These are phyloP conservation scores for Manis crassicaudata DNA, from an alignment of 2,797 vertebrate genomes.

Conservation along the genomic window DNA sequence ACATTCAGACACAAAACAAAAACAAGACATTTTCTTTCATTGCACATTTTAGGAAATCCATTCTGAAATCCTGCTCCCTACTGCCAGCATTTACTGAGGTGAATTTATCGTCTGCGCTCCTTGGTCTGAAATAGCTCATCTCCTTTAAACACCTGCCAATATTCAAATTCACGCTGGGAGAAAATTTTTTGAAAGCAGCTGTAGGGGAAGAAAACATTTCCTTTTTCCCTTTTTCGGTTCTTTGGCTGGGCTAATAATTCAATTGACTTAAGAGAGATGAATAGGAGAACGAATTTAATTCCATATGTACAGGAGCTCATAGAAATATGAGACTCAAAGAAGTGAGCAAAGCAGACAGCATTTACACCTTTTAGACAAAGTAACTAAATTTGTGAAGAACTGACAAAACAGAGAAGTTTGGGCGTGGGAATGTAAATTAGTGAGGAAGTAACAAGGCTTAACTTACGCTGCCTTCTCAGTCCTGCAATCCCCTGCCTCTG, in stretches of 20 bases:
- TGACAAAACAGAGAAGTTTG: neutral
- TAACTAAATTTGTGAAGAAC: neutral
- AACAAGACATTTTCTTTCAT: conserved; percentile 64
- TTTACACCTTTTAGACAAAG: neutral
- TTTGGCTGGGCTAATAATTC: neutral
- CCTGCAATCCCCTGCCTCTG: neutral
- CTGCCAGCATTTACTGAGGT: conserved; percentile 39
- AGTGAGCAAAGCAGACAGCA: neutral
- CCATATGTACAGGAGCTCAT: neutral
- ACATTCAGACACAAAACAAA: conserved; percentile 42
- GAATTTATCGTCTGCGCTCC: conserved; percentile 48
- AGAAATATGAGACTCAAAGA: neutral
- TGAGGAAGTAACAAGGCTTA: neutral
- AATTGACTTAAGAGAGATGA: neutral
- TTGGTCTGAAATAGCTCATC: conserved; percentile 47
- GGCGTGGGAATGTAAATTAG: neutral
- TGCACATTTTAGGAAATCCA: conserved; percentile 49
- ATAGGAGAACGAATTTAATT: neutral
- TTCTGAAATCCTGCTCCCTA: conserved; percentile 24
- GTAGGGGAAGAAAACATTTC: neutral
- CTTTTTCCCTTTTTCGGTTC: neutral
- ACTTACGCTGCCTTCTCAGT: neutral
- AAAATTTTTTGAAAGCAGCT: conserved; percentile 43
- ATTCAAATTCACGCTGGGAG: conserved; percentile 34
- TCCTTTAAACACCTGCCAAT: conserved; percentile 52